Conservation (phyloP, 2,888 invertebrate genomes). For the Limnephilus auricula region DNA sequence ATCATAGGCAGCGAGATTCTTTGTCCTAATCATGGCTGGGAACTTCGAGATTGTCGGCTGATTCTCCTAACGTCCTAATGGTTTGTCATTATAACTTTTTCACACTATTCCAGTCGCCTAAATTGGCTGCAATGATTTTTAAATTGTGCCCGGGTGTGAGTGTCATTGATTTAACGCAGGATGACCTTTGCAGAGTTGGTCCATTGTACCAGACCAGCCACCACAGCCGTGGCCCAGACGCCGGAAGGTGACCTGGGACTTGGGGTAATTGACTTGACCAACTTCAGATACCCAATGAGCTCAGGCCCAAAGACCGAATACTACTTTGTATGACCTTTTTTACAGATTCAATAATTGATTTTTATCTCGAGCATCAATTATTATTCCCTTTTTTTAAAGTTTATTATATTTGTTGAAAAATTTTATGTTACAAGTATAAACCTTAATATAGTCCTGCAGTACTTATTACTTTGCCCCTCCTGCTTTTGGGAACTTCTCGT, state of each 20-base stretch:
- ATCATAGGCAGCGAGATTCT: background rate
- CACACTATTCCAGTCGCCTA: constrained; percentile 12
- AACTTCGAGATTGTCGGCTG: background rate
- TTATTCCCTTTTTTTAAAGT: background rate
- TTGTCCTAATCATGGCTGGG: background rate
- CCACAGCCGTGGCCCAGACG: constrained; percentile 25
- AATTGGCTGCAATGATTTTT: constrained; percentile 50
- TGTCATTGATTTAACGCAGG: constrained; percentile 60
- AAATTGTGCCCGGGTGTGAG: constrained; percentile 46
- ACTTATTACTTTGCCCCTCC: no score
- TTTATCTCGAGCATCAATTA: background rate
- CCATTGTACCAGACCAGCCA: constrained; percentile 40
- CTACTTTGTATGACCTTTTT: no score
- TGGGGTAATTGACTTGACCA: constrained; percentile 54
- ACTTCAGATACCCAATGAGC: background rate
- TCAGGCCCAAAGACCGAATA: background rate
- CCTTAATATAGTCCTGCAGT: no score
- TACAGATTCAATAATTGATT: background rate
- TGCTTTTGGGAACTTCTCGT: no score
- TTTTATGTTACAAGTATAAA: no score
- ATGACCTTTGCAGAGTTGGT: constrained; percentile 51
- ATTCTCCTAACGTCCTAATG: background rate
- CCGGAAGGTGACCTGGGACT: constrained; percentile 55
- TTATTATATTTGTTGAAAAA: no score
- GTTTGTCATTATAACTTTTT: constrained; percentile 1